Evolutionary conservation across 2,113 vertebrate genomes (phyloP), one percentile per base, ranked within the genome.

Genomic region (Ceyx cyanopectus): DNA sequence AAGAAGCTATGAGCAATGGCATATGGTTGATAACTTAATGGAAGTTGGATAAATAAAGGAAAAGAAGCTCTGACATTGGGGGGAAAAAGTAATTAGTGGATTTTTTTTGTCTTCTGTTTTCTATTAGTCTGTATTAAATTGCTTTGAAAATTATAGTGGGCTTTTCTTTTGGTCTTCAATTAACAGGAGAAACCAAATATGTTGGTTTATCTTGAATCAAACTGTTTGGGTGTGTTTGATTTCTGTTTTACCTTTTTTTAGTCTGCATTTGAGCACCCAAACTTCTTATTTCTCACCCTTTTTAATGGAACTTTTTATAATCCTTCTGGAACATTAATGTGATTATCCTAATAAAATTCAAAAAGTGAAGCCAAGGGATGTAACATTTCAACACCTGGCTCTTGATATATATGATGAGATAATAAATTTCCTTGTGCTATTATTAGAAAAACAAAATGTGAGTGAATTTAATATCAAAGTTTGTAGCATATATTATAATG

Each of bases 21-120:
- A 91, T 94, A 85, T 96, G 92, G 80, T 87, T 87, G 95, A 95
- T 97, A 95, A 94, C 86, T 93, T 97, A 95, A 96, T 95, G 90
- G 91, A 93, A 96, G 79, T 58, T 95, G 87, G 85, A 93, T 96
- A 97, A 96, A 93, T 97, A 93, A 94, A 96, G 93, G 65, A 94
- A 95, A 95, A 95, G 91, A 90, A 92, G 41, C 67, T 92, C 89
- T 79, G 85, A 94, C 50, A 77, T 85, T 58, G 32, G 80, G 87
- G 86, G 92, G 53, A 91, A 83, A 90, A 90, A 96, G 94, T 96
- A 68, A 97, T 95, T 96, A 96, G 85, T 85, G 65, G 81, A 60
- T 77, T 89, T 93, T 67, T 93, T 95, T 81, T 96, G 78, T 90
- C 90, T 96, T 85, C 94, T 97, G 94, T 95, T 97, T 97, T 93